Percentiles rank a stretch among this genome's conserved stretches.
Conservation (phyloP, 2,888 invertebrate genomes). For the Phengaris alcon region DNA sequence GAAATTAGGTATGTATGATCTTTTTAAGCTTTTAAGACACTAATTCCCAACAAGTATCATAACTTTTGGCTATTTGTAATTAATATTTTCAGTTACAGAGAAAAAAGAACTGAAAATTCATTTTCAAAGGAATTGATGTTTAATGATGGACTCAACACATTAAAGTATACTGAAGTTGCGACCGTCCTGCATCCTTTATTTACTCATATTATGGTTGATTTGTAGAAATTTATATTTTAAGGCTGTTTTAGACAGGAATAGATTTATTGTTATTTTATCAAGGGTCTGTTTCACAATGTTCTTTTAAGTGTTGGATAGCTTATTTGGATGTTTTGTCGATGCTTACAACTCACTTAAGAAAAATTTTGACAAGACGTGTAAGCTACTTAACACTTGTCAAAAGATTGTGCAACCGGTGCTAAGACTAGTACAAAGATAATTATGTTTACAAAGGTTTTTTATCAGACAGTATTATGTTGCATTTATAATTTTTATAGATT, state of each 20-base stretch:
- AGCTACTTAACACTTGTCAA: too few relatives aligned
- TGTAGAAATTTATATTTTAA: conserved; percentile 56
- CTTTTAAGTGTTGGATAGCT: too few relatives aligned
- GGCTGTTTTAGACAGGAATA: background rate
- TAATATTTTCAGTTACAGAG: conserved; percentile 52
- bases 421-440: background rate
- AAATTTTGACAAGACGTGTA: too few relatives aligned
- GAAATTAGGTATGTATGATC: conserved; percentile 65
- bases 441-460: background rate
- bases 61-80: background rate
- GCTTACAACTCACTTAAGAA: too few relatives aligned
- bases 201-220: conserved; percentile 81
- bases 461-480: background rate
- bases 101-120: conserved; percentile 68
- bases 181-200: conserved; percentile 79
- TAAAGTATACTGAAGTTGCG: conserved; percentile 77
- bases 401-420: too few relatives aligned
- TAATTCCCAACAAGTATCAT: too few relatives aligned
- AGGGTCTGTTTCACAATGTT: too few relatives aligned
- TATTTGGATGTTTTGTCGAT: too few relatives aligned
- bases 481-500: background rate
- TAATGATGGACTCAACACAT: conserved; percentile 81
- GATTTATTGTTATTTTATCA: background rate
- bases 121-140: conserved; percentile 69
- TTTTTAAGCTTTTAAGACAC: background rate